Evolutionary conservation across 2,113 vertebrate genomes (phyloP).

Genomic region (Lophius piscatorius): DNA sequence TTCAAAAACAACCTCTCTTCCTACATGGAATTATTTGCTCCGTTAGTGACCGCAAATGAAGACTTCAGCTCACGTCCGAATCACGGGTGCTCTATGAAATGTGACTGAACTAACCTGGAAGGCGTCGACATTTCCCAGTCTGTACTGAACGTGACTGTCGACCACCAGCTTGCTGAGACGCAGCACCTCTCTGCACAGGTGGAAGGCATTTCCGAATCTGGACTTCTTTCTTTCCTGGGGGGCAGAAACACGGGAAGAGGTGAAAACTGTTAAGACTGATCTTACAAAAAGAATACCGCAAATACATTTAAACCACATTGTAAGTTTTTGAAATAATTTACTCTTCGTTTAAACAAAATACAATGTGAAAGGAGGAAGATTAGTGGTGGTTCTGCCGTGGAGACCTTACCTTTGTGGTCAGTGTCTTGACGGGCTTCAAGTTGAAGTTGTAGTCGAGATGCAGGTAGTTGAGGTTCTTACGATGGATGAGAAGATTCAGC

Average conservation of each 20-base stretch:
- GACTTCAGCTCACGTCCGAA: no score
- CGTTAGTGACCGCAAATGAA: no score
- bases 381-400: neutral
- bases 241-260: slow-evolving; percentile 12
- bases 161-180: slow-evolving; percentile 97
- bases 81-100: neutral
- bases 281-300: no score
- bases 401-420: slow-evolving; percentile 92
- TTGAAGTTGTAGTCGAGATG: slow-evolving; percentile 99
- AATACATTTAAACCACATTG: neutral
- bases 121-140: slow-evolving; percentile 96
- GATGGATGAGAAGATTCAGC: slow-evolving; percentile 98
- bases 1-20: no score
- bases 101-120: slow-evolving; percentile 86
- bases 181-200: slow-evolving; percentile 94
- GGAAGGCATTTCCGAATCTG: slow-evolving; percentile 97
- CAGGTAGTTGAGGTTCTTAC: slow-evolving; percentile 98
- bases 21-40: no score
- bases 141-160: slow-evolving; percentile 98
- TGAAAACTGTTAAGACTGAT: neutral
- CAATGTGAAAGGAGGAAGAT: neutral
- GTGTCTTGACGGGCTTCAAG: slow-evolving; percentile 97
- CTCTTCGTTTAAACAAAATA: no score
- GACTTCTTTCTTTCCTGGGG: slow-evolving; percentile 96
- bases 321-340: no score